Evolutionary conservation across 2,888 invertebrate genomes (phyloP).

Genomic region (Amiota communis): DNA sequence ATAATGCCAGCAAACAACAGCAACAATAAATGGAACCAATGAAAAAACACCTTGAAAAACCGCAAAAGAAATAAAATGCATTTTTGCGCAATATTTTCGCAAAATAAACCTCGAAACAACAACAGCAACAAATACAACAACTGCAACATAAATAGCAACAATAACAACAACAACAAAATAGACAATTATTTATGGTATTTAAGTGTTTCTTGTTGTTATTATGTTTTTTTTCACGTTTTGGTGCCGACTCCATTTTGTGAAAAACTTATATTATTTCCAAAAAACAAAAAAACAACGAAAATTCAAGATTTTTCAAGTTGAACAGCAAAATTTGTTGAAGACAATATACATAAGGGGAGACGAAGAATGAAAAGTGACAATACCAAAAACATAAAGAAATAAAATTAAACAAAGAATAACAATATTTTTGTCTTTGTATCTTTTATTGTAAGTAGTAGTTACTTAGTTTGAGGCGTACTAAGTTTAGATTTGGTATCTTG

Average conservation of each 20-base stretch:
- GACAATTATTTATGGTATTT: constrained; percentile 64
- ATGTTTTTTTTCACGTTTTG: no score
- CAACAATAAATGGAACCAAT: neutral
- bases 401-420: constrained; percentile 4
- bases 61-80: constrained; percentile 49
- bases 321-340: constrained; percentile 33
- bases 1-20: neutral
- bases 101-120: constrained; percentile 51
- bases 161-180: constrained; percentile 41
- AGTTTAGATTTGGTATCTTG: neutral
- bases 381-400: constrained; percentile 1
- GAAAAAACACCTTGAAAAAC: constrained; percentile 26
- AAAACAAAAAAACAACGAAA: constrained; percentile 32
- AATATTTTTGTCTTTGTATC: constrained; percentile 26
- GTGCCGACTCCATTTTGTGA: constrained; percentile 10
- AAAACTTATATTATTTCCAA: constrained; percentile 27
- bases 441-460: no score
- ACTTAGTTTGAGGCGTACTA: neutral
- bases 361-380: no score
- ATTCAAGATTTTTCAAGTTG: constrained; percentile 55
- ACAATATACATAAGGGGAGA: no score
- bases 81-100: constrained; percentile 57
- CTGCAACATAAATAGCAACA: constrained; percentile 33
- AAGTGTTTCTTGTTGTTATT: constrained; percentile 44
- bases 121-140: constrained; percentile 44